phyloP scores from a whole-genome alignment of 53 echinoderm and acorn worm genomes.

The Paelopatides confundens region DNA sequence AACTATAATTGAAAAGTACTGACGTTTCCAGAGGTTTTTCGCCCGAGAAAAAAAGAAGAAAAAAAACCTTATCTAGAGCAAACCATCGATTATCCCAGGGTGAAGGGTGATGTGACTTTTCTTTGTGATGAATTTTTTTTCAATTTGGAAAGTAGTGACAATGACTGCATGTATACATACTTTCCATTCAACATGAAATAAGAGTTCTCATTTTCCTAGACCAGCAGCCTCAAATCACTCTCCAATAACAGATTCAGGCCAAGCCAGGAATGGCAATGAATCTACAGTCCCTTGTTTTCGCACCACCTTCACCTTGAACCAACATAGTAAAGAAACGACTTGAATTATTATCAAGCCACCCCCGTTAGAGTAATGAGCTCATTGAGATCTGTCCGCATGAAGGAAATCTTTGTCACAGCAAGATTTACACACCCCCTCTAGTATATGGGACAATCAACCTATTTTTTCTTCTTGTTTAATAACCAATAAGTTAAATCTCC shows the following conservation, averaged over 20 bases:
- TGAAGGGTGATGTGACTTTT: too few species aligned
- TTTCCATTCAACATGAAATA: neutral
- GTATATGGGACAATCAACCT: neutral
- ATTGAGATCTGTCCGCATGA: neutral
- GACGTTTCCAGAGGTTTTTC: too few species aligned
- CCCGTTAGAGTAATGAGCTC: neutral
- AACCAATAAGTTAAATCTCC: too few species aligned
- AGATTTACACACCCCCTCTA: neutral
- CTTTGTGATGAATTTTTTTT: neutral
- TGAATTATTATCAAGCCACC: neutral
- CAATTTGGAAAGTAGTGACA: neutral
- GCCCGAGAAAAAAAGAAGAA: too few species aligned
- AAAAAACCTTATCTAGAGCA: too few species aligned
- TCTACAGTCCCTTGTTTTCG: neutral
- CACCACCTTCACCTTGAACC: neutral
- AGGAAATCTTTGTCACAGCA: neutral
- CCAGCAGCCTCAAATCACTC: neutral
- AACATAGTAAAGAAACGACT: neutral
- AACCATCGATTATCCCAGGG: too few species aligned
- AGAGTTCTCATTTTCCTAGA: neutral
- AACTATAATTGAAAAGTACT: too few species aligned
- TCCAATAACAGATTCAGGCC: conserved; percentile 8
- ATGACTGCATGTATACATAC: neutral
- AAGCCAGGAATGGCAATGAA: neutral
- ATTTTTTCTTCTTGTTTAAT: neutral